Evolutionary conservation across 2,113 vertebrate species (phyloP), one percentile per base, ranked within the genome.

Genomic region (Accipiter cooperii): DNA sequence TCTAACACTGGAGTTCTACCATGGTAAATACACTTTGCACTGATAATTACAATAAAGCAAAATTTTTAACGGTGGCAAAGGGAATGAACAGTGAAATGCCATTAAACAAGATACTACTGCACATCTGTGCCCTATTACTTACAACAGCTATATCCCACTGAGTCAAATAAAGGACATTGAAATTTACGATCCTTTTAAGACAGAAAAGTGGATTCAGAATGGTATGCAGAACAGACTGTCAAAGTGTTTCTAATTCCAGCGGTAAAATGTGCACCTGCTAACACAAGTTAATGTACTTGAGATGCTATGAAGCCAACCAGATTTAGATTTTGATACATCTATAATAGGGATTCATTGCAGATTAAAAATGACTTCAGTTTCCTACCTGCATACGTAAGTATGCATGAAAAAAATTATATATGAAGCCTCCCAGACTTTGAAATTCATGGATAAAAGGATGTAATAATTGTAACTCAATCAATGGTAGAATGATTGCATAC

Each of bases 21-120:
- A 96, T 98, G 98, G 97, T 98, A 98, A 98, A 98, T 98, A 98
- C 97, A 98, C 97, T 98, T 98, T 97, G 98, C 98, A 98, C 98
- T 98, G 97, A 98, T 98, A 98, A 98, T 98, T 98, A 98, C 98
- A 98, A 97, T 83, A 98, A 98, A 98, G 98, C 97, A 98, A 98
- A 98, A 94, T 96, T 97, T 97, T 93, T 97, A 98, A 98, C 1
- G 84, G 98, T 97, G 97, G 97, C 96, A 97, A 98, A 98, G 98
- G 97, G 98, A 98, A 98, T 97, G 97, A 97, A 98, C 96, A 98
- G 96, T 98, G 98, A 98, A 98, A 98, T 98, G 97, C 94, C 97
- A 97, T 98, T 98, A 97, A 98, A 98, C 97, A 97, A 97, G 97
- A 97, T 98, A 98, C 98, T 98, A 98, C 98, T 97, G 97, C 98